A percentile compares a stretch with the other conserved stretches of the same genome.
These are phyloP conservation scores for Serilophus lunatus DNA, from an alignment of 2,113 vertebrate genomes.

Conservation along the genomic window DNA sequence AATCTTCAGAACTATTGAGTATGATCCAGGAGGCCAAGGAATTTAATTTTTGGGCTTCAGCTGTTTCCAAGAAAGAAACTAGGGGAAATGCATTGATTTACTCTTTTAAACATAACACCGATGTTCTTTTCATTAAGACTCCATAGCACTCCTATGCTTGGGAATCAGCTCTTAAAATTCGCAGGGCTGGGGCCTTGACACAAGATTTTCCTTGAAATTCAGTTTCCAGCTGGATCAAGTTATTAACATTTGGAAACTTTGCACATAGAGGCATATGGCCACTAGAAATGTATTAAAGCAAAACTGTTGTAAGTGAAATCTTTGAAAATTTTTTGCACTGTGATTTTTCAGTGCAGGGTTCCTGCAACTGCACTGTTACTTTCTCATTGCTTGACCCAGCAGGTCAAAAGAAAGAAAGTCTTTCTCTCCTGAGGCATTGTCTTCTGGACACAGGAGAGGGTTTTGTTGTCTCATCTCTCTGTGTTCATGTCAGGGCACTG, in stretches of 20 bases:
- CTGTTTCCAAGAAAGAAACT: neutral
- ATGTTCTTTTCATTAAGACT: slow-evolving; percentile 23
- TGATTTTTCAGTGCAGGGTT: neutral
- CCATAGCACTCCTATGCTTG: neutral
- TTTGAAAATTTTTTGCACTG: neutral
- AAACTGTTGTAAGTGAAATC: neutral
- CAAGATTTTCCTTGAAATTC: slow-evolving; percentile 13
- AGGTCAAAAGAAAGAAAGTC: neutral
- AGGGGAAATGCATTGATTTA: neutral
- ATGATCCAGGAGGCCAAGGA: neutral
- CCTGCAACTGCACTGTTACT: neutral
- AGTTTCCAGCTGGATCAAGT: slow-evolving; percentile 45
- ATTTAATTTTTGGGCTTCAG: neutral
- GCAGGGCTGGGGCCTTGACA: neutral
- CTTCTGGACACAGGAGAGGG: neutral
- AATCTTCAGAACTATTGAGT: neutral
- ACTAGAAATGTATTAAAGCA: neutral
- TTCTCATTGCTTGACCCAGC: neutral
- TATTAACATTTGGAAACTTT: slow-evolving; percentile 9
- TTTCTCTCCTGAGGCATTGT: neutral
- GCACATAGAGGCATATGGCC: neutral
- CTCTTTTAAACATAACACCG: neutral
- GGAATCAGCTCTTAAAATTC: slow-evolving; percentile 10
- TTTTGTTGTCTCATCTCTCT: neutral
- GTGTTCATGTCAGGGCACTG: neutral